phyloP scores from a whole-genome alignment of 2,797 vertebrate genomes.

The Serranus cabrilla region DNA sequence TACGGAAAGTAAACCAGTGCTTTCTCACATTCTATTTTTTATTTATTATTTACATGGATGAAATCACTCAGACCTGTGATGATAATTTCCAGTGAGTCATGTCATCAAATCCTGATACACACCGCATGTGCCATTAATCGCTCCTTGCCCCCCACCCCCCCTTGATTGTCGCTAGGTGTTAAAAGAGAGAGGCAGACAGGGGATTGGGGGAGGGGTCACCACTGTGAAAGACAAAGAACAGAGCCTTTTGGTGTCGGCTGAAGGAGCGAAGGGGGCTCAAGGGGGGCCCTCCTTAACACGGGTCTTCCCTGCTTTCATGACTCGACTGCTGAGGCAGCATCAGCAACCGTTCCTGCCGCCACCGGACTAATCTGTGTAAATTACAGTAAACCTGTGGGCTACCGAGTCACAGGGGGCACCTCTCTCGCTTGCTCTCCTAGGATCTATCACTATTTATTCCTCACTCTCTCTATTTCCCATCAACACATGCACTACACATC shows the following conservation, averaged over 20 bases:
- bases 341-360: constrained; percentile 15
- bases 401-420: constrained; percentile 17
- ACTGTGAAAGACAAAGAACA: constrained; percentile 85
- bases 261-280: constrained; percentile 61
- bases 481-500: constrained; percentile 16
- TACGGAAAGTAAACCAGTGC: constrained; percentile 43
- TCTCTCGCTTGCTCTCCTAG: constrained; percentile 19
- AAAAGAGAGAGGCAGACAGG: constrained; percentile 75
- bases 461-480: constrained; percentile 8
- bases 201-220: constrained; percentile 83
- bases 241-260: constrained; percentile 70
- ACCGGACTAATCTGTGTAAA: constrained; percentile 30
- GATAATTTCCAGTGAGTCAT: constrained; percentile 55
- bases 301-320: constrained; percentile 72
- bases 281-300: constrained; percentile 55
- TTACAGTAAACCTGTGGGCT: constrained; percentile 55
- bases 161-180: constrained; percentile 80
- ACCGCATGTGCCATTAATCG: constrained; percentile 63
- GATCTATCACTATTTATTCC: constrained; percentile 51
- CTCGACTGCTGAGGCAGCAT: constrained; percentile 74
- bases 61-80: constrained; percentile 24
- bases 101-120: constrained; percentile 59
- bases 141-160: constrained; percentile 17
- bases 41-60: background rate
- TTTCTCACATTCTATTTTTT: constrained; percentile 17